Evolutionary conservation across 2,888 invertebrate genomes (phyloP).

Genomic region (Tachina fera): DNA sequence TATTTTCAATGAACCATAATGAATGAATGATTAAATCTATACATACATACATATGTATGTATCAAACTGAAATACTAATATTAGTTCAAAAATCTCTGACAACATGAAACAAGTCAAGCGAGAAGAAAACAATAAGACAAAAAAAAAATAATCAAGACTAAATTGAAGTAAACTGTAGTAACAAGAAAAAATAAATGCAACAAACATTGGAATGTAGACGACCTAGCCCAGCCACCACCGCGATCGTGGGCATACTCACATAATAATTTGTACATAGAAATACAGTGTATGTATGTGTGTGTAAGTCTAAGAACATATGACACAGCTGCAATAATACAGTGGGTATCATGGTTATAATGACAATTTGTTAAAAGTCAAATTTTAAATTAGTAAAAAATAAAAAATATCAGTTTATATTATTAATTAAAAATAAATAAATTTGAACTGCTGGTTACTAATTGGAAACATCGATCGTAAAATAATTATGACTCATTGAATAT

Average conservation of each 20-base stretch:
- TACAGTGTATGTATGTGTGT: slow-evolving; percentile 9
- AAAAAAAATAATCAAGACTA: neutral
- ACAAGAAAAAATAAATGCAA: slow-evolving; percentile 39
- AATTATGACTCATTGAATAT: too few species aligned
- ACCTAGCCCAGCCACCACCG: slow-evolving; percentile 63
- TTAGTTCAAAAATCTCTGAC: slow-evolving; percentile 25
- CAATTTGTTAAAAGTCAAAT: neutral
- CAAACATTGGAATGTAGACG: slow-evolving; percentile 67
- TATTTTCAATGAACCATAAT: slow-evolving; percentile 21
- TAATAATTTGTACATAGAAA: neutral
- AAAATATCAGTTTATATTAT: too few species aligned
- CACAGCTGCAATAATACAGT: slow-evolving; percentile 58
- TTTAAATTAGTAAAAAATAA: neutral
- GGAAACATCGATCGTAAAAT: too few species aligned
- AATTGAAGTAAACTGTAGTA: slow-evolving; percentile 27
- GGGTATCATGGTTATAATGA: neutral
- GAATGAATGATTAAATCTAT: slow-evolving; percentile 40
- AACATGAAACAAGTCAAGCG: slow-evolving; percentile 7
- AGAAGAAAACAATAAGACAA: slow-evolving; percentile 25
- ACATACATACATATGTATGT: neutral
- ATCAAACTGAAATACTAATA: slow-evolving; percentile 43
- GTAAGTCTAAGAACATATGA: slow-evolving; percentile 29
- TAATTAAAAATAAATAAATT: too few species aligned
- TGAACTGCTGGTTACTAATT: too few species aligned
- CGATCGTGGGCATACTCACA: slow-evolving; percentile 30